Conservation (phyloP, 2,888 invertebrate species). For the Stegophylla sp. region DNA sequence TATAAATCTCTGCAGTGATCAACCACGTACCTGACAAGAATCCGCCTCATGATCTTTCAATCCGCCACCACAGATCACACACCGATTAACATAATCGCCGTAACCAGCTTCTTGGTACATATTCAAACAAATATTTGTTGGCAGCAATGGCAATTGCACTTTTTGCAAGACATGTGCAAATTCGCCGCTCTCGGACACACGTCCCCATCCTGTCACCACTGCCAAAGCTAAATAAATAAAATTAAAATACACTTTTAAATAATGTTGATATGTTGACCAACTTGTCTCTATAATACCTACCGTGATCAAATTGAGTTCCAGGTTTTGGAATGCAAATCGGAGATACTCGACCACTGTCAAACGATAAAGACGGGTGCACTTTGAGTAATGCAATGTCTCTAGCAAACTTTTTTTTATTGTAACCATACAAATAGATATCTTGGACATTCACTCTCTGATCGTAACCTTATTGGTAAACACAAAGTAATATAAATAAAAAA, state of each 20-base stretch:
- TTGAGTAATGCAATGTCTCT: constrained; percentile 63
- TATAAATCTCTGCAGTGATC: not conserved
- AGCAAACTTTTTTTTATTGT: constrained; percentile 61
- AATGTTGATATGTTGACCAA: not conserved
- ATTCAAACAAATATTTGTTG: constrained; percentile 61
- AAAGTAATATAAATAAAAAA: not conserved
- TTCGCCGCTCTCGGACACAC: constrained; percentile 62
- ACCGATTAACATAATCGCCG: constrained; percentile 61
- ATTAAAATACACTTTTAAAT: no score
- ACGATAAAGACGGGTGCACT: constrained; percentile 61
- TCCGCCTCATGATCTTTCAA: constrained; percentile 62
- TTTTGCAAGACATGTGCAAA: constrained; percentile 63
- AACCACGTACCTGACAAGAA: constrained; percentile 63
- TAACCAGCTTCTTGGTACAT: constrained; percentile 62
- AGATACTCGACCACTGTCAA: constrained; percentile 63
- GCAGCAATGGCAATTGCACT: constrained; percentile 62
- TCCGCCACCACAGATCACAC: constrained; percentile 63
- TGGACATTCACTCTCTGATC: constrained; percentile 30
- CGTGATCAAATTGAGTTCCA: constrained; percentile 59
- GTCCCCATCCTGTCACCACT: constrained; percentile 64
- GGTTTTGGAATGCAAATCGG: constrained; percentile 65
- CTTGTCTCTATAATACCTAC: constrained; percentile 49
- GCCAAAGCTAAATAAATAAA: constrained; percentile 56
- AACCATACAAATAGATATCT: constrained; percentile 52
- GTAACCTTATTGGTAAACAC: not conserved